Evolutionary conservation across 2,797 vertebrate genomes (phyloP).

Genomic region (Halcyon smyrnensis): DNA sequence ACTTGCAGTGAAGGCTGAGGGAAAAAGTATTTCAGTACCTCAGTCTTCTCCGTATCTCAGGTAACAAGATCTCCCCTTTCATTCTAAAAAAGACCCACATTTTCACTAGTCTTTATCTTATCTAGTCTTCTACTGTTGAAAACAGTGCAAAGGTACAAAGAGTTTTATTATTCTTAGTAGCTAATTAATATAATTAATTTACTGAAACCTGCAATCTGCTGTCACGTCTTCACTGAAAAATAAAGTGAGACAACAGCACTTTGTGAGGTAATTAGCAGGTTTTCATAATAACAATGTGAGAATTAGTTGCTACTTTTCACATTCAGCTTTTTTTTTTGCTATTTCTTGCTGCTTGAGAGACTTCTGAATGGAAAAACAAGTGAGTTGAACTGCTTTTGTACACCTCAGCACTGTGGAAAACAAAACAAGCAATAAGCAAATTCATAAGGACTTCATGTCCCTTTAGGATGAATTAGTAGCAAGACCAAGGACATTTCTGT

Average conservation of each 20-base stretch:
- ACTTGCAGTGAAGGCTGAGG: background rate
- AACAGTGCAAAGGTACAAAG: background rate
- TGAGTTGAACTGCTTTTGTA: background rate
- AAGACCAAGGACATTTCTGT: background rate
- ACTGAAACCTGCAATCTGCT: background rate
- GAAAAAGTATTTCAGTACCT: background rate
- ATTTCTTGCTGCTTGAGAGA: background rate
- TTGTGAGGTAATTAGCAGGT: constrained; percentile 15
- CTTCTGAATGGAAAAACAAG: background rate
- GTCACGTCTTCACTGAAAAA: background rate
- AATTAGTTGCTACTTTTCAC: constrained; percentile 15
- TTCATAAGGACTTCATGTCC: background rate
- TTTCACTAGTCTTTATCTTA: background rate
- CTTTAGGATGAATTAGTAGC: background rate
- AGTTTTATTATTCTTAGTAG: background rate
- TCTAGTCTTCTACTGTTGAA: background rate
- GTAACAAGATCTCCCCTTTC: background rate
- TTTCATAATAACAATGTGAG: background rate
- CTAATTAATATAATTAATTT: background rate
- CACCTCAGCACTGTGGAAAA: background rate
- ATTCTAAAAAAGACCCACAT: background rate
- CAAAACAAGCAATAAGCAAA: background rate
- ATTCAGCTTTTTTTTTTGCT: background rate
- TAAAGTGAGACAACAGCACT: background rate
- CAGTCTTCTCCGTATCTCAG: background rate